phyloP scores from a whole-genome alignment of 1,140 invertebrate species.

The Formica exsecta region DNA sequence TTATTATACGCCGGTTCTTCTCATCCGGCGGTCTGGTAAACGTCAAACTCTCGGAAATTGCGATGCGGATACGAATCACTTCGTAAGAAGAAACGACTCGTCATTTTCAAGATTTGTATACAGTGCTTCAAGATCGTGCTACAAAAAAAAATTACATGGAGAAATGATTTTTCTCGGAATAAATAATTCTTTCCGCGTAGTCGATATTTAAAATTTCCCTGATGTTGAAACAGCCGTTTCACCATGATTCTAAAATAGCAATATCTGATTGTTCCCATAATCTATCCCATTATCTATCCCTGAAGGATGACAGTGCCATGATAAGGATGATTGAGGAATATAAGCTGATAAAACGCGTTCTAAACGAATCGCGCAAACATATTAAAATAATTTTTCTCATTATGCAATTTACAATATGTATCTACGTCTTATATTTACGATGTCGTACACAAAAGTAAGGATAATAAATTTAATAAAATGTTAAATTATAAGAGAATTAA shows the following conservation, averaged over 20 bases:
- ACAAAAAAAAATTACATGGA: background rate
- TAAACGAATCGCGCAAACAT: background rate
- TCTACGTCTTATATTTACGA: background rate
- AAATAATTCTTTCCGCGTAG: background rate
- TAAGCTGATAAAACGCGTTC: background rate
- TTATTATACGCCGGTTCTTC: constrained; percentile 16
- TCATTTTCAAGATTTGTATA: background rate
- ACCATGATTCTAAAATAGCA: constrained; percentile 31
- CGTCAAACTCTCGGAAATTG: background rate
- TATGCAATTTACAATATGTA: no score
- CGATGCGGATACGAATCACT: background rate
- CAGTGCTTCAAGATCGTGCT: background rate
- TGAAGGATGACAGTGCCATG: background rate
- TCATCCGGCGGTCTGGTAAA: background rate
- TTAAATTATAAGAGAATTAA: background rate
- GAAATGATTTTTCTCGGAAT: background rate
- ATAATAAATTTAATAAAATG: constrained; percentile 7
- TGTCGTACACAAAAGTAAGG: background rate
- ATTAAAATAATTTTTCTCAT: background rate
- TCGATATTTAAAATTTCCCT: constrained; percentile 28
- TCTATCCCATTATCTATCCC: background rate
- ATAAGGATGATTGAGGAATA: background rate
- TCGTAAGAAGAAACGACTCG: background rate
- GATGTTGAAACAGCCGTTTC: constrained; percentile 8
- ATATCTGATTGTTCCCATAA: background rate